phyloP scores from a whole-genome alignment of 2,113 vertebrate genomes.

The Bettongia penicillata region DNA sequence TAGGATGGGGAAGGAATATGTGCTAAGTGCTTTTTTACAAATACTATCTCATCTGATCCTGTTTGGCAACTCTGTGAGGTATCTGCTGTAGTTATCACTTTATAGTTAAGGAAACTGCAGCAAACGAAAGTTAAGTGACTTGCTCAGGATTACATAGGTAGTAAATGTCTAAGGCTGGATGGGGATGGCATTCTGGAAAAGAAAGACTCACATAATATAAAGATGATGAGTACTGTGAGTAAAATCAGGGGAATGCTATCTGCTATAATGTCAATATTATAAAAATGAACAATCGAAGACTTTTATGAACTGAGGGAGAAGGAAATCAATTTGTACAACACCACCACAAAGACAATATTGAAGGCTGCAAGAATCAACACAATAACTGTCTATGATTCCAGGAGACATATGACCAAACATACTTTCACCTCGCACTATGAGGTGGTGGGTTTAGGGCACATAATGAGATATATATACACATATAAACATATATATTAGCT shows the following conservation, averaged over 20 bases:
- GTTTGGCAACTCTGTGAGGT: background rate
- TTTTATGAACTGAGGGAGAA: background rate
- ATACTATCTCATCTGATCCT: background rate
- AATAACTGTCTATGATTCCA: background rate
- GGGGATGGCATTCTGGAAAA: background rate
- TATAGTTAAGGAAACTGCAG: background rate
- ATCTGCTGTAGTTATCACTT: background rate
- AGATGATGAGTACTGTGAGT: background rate
- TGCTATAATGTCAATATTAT: background rate
- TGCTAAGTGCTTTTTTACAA: background rate
- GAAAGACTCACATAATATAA: background rate
- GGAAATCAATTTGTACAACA: background rate
- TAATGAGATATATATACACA: background rate
- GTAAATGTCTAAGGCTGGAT: background rate
- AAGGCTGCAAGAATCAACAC: background rate
- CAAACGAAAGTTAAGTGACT: background rate
- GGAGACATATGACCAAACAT: background rate
- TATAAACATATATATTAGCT: background rate
- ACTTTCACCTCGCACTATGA: background rate
- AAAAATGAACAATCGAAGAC: background rate
- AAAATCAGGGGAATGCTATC: rapidly evolving
- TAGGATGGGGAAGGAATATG: background rate
- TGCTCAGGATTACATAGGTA: background rate
- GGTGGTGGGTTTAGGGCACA: background rate
- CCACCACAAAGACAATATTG: background rate